phyloP scores from a whole-genome alignment of 2,797 vertebrate species.

The Pitangus sulphuratus region DNA sequence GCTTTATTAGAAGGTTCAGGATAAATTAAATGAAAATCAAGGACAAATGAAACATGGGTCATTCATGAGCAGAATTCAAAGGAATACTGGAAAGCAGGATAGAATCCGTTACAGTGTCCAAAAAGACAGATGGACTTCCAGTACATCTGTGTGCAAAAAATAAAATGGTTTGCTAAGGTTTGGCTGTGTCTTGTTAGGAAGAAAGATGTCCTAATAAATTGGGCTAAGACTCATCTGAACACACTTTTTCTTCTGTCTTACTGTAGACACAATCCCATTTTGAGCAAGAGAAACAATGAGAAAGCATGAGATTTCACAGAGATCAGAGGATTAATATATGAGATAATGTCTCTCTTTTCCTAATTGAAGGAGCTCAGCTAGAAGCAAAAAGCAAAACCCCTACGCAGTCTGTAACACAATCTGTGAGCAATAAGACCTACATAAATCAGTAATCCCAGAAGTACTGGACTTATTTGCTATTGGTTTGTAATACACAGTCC shows the following conservation, averaged over 20 bases:
- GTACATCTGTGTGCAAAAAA: background rate
- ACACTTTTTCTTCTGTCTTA: background rate
- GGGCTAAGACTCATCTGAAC: background rate
- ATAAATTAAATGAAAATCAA: conserved; percentile 50
- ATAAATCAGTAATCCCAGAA: background rate
- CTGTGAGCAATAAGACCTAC: background rate
- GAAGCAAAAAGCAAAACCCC: background rate
- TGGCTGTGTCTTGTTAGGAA: background rate
- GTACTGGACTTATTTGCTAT: background rate
- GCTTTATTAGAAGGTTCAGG: background rate
- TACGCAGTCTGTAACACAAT: background rate
- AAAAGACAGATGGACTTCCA: background rate
- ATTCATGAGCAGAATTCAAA: conserved; percentile 11
- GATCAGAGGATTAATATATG: background rate
- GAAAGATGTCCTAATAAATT: background rate
- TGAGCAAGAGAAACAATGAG: background rate
- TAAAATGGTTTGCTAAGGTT: background rate
- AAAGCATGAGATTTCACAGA: background rate
- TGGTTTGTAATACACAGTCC: background rate
- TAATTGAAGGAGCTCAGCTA: background rate
- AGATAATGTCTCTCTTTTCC: background rate
- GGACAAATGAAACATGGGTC: conserved; percentile 19
- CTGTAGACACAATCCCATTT: background rate
- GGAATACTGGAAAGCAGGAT: background rate
- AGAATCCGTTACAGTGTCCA: background rate